These are phyloP conservation scores for Cepaea hortensis DNA, from an alignment of 2,888 invertebrate species.

Conservation along the genomic window DNA sequence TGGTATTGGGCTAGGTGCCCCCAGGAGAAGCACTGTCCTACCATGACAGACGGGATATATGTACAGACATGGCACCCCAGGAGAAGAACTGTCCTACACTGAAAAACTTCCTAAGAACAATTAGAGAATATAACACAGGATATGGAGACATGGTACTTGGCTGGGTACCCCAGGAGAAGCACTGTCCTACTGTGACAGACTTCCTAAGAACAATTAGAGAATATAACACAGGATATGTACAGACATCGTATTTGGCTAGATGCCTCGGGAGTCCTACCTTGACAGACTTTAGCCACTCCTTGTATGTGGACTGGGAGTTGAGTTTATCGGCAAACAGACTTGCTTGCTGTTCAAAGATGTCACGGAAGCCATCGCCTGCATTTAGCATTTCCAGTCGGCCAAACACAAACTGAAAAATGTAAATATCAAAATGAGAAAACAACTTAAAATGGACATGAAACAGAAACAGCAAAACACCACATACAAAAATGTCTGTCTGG, in stretches of 20 bases:
- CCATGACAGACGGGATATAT: no score
- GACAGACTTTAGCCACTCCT: constrained; percentile 81
- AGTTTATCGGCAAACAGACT: constrained; percentile 84
- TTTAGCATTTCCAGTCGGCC: constrained; percentile 94
- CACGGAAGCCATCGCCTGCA: constrained; percentile 92
- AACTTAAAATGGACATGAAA: background rate
- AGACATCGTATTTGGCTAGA: no score
- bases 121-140: no score
- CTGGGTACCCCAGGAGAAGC: no score
- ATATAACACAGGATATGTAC: background rate
- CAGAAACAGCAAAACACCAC: background rate
- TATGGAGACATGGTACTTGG: no score
- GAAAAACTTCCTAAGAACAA: no score
- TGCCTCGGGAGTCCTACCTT: background rate
- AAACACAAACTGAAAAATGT: constrained; percentile 83
- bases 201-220: background rate
- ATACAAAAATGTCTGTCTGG: background rate
- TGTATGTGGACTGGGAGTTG: constrained; percentile 82
- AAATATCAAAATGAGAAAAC: background rate
- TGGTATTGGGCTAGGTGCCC: no score
- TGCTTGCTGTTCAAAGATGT: constrained; percentile 95
- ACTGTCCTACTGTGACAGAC: no score
- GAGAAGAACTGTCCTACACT: no score
- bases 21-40: no score
- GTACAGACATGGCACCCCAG: no score